Evolutionary conservation across 2,888 invertebrate species (phyloP), one percentile per base, ranked within the genome.

Genomic region (Myathropa florea): DNA sequence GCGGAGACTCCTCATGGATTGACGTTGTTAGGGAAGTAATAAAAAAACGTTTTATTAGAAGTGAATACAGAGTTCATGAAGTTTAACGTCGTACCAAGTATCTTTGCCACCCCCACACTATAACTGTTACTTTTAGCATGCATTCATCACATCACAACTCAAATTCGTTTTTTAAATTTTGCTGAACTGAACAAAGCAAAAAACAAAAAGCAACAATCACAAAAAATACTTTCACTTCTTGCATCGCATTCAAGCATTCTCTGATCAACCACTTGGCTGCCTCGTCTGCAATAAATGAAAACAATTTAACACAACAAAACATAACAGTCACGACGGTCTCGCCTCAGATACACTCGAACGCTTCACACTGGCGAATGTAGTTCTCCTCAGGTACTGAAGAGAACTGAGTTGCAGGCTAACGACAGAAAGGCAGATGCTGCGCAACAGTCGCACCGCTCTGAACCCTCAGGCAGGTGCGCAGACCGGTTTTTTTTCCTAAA

Each of bases 391-490:
- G 12, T 57, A 36, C 65, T 46, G 46, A 23, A 46, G 55, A 26
- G 26, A 59, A 60, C 61, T 57, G 39, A 39, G 60, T 23, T 18
- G 26, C 23, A 18, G 12, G 24, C 2, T 9, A 33, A 57, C 53
- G 6, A 30, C 61, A n/a, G 23, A 59, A 63, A 65, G 21, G 23
- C 75, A 75, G 70, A 75, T 68, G 57, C 61, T 71, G 60, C 12
- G 36, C 30, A 18, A 53, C 23, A 3, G 12, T 26, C 57, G 18
- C 72, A 63, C 24, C 46, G 65, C 55, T 46, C 18, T 59, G 59
- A 73, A 73, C 55, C 60, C 28, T 53, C 24, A 30, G 63, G 64
- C 85, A 86, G 82, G 85, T 86, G 82, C 82, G 77, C 85, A 64
- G 39, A 80, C 82, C 64, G 77, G 85, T 82, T 70, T 72, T 65